Evolutionary conservation across 2,113 vertebrate genomes (phyloP), one percentile per base, ranked within the genome.

Genomic region (Deroptyus accipitrinus): DNA sequence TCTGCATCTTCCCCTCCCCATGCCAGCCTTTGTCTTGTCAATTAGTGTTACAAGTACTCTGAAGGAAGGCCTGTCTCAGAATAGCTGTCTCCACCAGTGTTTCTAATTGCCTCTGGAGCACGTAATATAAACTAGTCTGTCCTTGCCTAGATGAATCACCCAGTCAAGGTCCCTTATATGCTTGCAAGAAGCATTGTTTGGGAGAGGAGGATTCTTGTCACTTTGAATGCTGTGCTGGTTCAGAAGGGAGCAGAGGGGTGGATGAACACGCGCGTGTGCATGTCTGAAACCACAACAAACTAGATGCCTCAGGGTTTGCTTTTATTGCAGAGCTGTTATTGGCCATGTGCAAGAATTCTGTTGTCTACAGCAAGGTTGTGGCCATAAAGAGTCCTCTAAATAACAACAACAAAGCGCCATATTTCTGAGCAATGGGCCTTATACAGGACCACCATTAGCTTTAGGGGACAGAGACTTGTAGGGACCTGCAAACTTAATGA

Each of bases 251-350:
- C 61, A 67, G 28, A 86, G 44, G 73, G 37, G 42, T 72, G 69
- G 90, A 59, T 76, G 86, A 92, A 84, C 42, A 49, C 17, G 75
- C 0, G 1, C 6, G 10, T 13, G 24, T 90, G 85, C 19, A 0
- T 86, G 66, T 89, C 67, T 87, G 81, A 92, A 96, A 89, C 96
- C 91, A 83, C 70, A 95, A 62, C 63, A 94, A 73, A 63, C 70
- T 94, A 33, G 13, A 17, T 82, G 91, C 95, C 95, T 35, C 81
- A 63, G 95, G 94, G 62, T 89, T 69, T 96, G 74, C 83, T 94
- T 96, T 95, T 89, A 77, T 91, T 96, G 70, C 54, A 82, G 57
- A 96, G 54, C 80, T 14, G 2, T 82, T 87, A 76, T 87, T 93
- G 92, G 48, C 74, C 41, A 66, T 80, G 74, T 94, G 81, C 77